Conservation (phyloP, 2,797 vertebrate species). For the Alectoris magna region DNA sequence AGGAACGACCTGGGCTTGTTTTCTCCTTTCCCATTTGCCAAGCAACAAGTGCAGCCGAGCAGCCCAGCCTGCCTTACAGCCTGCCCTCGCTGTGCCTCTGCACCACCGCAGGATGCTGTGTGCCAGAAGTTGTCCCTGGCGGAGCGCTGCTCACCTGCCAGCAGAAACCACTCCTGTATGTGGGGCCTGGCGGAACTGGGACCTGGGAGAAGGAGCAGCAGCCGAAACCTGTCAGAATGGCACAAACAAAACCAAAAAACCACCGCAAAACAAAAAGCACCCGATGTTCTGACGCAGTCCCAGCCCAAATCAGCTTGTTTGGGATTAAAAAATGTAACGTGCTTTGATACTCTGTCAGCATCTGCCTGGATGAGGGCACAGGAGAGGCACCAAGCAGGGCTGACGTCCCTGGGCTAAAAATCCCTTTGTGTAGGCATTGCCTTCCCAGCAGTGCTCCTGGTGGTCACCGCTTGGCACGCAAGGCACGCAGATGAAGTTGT, state of each 20-base stretch:
- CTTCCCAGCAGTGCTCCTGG: accelerated
- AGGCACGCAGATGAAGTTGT: neutral
- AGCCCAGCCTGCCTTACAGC: accelerated
- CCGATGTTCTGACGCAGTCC: neutral
- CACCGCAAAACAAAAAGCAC: neutral
- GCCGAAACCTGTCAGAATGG: neutral
- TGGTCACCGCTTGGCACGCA: neutral
- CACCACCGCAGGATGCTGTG: too few relatives aligned
- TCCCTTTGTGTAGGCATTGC: accelerated
- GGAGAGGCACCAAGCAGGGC: neutral
- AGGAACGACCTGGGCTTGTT: neutral
- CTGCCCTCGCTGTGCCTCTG: too few relatives aligned
- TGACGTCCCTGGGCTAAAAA: neutral
- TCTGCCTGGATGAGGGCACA: accelerated
- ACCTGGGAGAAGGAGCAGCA: neutral
- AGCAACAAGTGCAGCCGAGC: neutral
- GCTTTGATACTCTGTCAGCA: too few relatives aligned
- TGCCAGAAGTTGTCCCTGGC: neutral
- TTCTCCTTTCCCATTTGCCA: neutral
- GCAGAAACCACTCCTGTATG: neutral
- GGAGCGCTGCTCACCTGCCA: accelerated
- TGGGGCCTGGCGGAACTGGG: neutral
- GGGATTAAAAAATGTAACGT: neutral
- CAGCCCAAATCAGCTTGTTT: accelerated
- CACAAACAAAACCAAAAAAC: neutral